Base-by-base conservation (phyloP, 1,140 invertebrate species). In the Papilio polytes region DNA sequence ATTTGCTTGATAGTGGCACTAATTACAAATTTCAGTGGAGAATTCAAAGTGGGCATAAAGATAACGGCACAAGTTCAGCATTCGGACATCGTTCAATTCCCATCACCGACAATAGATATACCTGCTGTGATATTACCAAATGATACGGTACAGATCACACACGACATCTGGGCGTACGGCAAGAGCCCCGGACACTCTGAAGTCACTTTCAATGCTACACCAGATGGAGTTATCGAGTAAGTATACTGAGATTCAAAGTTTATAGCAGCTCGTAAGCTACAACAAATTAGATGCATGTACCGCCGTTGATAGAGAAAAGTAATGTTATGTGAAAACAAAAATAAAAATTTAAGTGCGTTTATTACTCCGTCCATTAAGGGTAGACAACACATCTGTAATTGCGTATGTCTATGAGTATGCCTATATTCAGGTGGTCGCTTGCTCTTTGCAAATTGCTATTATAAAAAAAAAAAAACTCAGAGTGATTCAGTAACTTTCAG, bases 181-280 rank as follows among this genome's bases (percentile, higher is more conserved):
- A 90, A 95, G 2, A 95, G 90, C 51, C 95, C 96, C 8, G 97
- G 97, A 80, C 95, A 96, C 82, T 94, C 96, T 0, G 94, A 96
- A 53, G 88, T 97, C 13, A 95, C 91, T 12, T 94, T 96, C 74
- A 96, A 96, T 86, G 94, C 95, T 44, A 95, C 94, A 2, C 95
- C 95, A 3, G 78, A 53, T 31, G 92, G 95, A 84, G 85, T 90
- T 83, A 86, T 95, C 66, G 86, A 95, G 95, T 96, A 87, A 95
- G 95, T 95, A 36, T 74, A 59, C 26, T 20, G n/a, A 56, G n/a
- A 56, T 56, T 56, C 26, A 70, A 36, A 36, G 53, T 56, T 20
- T 56, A 51, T 51, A 7, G 48, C 48, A 51, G 15, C 15, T 51
- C 15, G 48, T 41, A 4, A 51, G 48, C 18, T 51, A 18, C 13